Evolutionary conservation across 2,888 invertebrate species (phyloP), one percentile per base, ranked within the genome.

Genomic region (Eutolmus rufibarbis): DNA sequence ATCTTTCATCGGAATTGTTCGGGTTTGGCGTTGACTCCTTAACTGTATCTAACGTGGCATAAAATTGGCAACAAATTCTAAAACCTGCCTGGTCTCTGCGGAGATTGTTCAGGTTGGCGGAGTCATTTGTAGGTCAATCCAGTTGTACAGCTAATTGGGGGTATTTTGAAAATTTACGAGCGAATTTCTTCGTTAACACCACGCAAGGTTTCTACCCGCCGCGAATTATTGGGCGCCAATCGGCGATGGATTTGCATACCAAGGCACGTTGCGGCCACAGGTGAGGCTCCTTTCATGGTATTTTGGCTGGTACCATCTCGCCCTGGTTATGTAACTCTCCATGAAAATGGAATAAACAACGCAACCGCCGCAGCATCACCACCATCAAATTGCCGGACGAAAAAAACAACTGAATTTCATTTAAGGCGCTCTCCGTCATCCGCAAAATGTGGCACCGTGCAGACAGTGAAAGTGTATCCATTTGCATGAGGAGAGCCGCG

Each of bases 391-490:
- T 23, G 19, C 9, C 9, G 23, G n/a, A 77, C 19, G 3, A 40
- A 79, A 46, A 74, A 34, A 46, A 79, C 37, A 78, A 43, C 14
- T 28, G 46, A 79, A 79, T 79, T 79, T 79, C 79, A n/a, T 79
- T 79, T 78, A 78, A 78, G 78, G 79, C 79, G 79, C 23, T 51
- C 51, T 79, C 51, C 43, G 23, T 31, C 46, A 79, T 79, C 79
- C 51, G 79, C 79, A 51, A 79, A 79, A 79, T 79, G 51, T 79
- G 79, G 51, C 79, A 51, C 79, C 28, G 51, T 56, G 79, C 28
- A 79, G 79, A 79, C 51, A 79, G 79, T 79, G 79, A 79, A 79
- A 79, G 79, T 79, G 79, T 14, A 31, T 51, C 79, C 79, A 79
- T 79, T 79, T 79, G 79, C 79, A 79, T 79, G 46, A 43, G 40